Evolutionary conservation across 2,888 invertebrate genomes (phyloP).

Genomic region (Danaus chrysippus): DNA sequence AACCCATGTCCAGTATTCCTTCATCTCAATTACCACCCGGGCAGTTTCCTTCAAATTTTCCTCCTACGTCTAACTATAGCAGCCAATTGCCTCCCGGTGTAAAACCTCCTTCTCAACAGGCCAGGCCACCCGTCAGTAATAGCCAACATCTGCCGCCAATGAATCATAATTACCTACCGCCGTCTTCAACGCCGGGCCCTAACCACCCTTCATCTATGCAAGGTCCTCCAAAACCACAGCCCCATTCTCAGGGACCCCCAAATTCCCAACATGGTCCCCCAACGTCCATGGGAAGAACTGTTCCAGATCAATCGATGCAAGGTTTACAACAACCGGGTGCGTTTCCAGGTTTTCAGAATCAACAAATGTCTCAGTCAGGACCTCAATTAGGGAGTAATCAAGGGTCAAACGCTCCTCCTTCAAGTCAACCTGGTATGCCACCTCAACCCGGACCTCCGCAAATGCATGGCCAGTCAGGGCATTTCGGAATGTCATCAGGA

Average conservation of each 20-base stretch:
- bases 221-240: conserved; percentile 22
- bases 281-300: conserved; percentile 26
- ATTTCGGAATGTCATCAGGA: conserved; percentile 28
- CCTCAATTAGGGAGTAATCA: not conserved
- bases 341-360: conserved; percentile 32
- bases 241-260: conserved; percentile 34
- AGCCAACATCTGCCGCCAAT: conserved; percentile 40
- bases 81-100: conserved; percentile 48
- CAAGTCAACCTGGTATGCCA: conserved; percentile 36
- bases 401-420: conserved; percentile 28
- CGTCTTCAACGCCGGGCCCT: conserved; percentile 44
- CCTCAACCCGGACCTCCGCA: conserved; percentile 6
- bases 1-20: conserved; percentile 53
- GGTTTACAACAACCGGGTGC: conserved; percentile 35
- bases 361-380: conserved; percentile 39
- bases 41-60: conserved; percentile 47
- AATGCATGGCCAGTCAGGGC: conserved; percentile 21
- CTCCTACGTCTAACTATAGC: conserved; percentile 49
- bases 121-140: conserved; percentile 45
- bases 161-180: conserved; percentile 42
- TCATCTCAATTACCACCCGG: conserved; percentile 57
- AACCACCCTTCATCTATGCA: conserved; percentile 38
- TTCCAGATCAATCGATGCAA: conserved; percentile 27
- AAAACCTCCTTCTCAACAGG: conserved; percentile 46
- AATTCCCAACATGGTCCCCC: conserved; percentile 39